Base-by-base conservation (phyloP, 2,113 vertebrate genomes). In the Vulpes lagopus region DNA sequence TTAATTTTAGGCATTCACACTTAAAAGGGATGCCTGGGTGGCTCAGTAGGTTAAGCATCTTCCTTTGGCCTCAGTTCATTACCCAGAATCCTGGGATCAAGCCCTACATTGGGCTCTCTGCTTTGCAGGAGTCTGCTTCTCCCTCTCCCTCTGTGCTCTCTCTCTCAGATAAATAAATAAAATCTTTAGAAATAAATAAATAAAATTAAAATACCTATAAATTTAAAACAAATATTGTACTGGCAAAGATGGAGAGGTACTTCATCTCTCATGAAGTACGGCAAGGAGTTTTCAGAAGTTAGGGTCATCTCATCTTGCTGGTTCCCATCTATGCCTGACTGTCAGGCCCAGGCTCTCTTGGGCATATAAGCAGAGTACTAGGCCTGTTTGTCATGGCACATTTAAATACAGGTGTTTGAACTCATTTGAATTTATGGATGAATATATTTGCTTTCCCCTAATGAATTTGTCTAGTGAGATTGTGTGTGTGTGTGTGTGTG, bases 401-500 rank as follows among this genome's bases (percentile, higher is more conserved):
- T 55, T 91, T 71, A 60, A 55, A 80, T 53, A 35, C 8, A 91
- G 69, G 79, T 57, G 23, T 78, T 43, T 53, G 15, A 62, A 8
- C 12, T 89, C 59, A 80, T 88, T 38, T 95, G 22, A 82, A 94
- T 76, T 89, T 94, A 25, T 88, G 53, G 30, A 64, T 83, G 64
- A 86, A 94, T 2, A 74, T 9, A 79, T 76, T 51, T 43, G 80
- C 62, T 49, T 71, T 74, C 53, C 22, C 43, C 60, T 93, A 81
- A 69, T 87, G 69, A 80, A 74, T 93, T 87, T 60, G 57, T 49
- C 78, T 81, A 49, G 91, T 67, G 4, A 94, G 15, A 79, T 2
- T 19, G 23, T 35, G 16, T 51, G 5, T 64, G 12, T 16, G 15
- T 14, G 38, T 35, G 30, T 6, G 30, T 12, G 12, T 49, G 30